Evolutionary conservation across 35 echinoderm and acorn worm species (phyloP), one percentile per base, ranked within the genome.

Genomic region (Nesometra sesokonis): DNA sequence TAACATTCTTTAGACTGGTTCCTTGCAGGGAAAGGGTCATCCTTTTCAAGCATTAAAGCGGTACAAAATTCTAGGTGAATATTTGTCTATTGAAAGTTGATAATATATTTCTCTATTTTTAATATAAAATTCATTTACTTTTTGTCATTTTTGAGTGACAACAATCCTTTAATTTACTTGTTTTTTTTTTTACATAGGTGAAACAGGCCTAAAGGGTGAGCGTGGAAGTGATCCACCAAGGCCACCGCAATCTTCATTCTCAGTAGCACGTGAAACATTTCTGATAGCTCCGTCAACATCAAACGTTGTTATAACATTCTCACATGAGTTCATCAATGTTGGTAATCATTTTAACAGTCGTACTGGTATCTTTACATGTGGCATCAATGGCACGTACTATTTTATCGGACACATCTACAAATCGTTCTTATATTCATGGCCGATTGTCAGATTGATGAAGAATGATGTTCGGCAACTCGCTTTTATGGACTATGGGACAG

Each of bases 341-440:
- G 91, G 91, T 11, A 84, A 93, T 30, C 91, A 97, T 77, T 97
- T 97, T 38, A 91, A 97, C 77, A 32, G 36, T 0, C 82, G 84
- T 23, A 77, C 47, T 4, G 89, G 94, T 13, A 81, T 90, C 21
- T 97, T 97, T 46, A 85, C 89, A 13, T 93, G 91, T 30, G 76
- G 82, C 17, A 88, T 93, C 77, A 97, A 97, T 43, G 94, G 94
- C 0, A 93, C 94, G 27, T 97, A 97, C 84, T 97, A 97, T 83
- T 97, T 97, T 76, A 76, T 93, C 27, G 47, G 90, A 8, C 94
- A 97, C 32, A 91, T 87, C 0, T 93, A 97, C 80, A 97, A 97
- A 76, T 91, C 91, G 89, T 91, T 91, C 0, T 93, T 90, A 33
- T 82, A 93, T n/a, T 84, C 86, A 17, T 88, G 93, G 84, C 82